Conservation (phyloP, 1,140 invertebrate species). For the Bicyclus anynana region DNA sequence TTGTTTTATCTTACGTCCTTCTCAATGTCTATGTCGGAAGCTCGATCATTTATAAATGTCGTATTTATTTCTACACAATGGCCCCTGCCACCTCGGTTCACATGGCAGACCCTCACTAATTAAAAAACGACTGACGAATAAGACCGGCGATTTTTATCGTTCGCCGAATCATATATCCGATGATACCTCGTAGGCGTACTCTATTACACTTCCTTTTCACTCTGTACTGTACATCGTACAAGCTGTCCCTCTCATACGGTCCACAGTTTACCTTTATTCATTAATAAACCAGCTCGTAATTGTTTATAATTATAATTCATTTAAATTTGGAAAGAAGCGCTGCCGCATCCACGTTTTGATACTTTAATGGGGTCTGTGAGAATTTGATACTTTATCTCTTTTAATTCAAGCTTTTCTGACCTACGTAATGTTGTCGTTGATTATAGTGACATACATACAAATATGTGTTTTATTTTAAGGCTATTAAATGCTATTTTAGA, state of each 20-base stretch:
- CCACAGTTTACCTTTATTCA: conserved; percentile 53
- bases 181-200: conserved; percentile 65
- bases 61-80: conserved; percentile 71
- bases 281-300: conserved; percentile 63
- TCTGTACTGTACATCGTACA: conserved; percentile 24
- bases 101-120: conserved; percentile 70
- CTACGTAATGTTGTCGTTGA: conserved; percentile 19
- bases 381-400: conserved; percentile 65
- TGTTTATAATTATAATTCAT: conserved; percentile 74
- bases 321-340: conserved; percentile 58
- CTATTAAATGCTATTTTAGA: conserved; percentile 2
- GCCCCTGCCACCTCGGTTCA: conserved; percentile 60
- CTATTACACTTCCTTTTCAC: conserved; percentile 46
- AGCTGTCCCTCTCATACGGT: conserved; percentile 33
- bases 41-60: conserved; percentile 63
- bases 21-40: conserved; percentile 57
- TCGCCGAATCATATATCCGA: conserved; percentile 66
- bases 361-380: conserved; percentile 54
- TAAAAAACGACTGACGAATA: conserved; percentile 74
- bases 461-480: conserved; percentile 16
- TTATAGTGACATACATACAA: conserved; percentile 7
- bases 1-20: conserved; percentile 52
- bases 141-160: conserved; percentile 74
- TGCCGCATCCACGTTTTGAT: conserved; percentile 55
- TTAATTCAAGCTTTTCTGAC: conserved; percentile 27